Evolutionary conservation across 2,888 invertebrate genomes (phyloP).

Genomic region (Drosophila bunnanda): DNA sequence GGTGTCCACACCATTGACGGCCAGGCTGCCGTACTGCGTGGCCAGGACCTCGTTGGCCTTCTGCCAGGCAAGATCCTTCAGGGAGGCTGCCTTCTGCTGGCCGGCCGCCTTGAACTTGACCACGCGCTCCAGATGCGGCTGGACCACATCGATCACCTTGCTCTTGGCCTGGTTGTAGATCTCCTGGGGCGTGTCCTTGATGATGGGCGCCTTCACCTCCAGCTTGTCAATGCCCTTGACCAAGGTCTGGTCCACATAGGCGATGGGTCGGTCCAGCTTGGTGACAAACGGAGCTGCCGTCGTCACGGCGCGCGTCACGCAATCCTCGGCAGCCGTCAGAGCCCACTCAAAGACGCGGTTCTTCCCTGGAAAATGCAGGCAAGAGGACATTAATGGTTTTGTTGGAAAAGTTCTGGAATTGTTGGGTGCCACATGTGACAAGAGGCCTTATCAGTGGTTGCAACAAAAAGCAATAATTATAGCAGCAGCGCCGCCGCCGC

Average conservation of each 20-base stretch:
- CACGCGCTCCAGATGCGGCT: slow-evolving; percentile 86
- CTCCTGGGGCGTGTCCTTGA: slow-evolving; percentile 88
- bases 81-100: slow-evolving; percentile 87
- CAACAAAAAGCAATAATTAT: slow-evolving; percentile 14
- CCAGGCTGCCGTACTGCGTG: slow-evolving; percentile 89
- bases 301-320: slow-evolving; percentile 87
- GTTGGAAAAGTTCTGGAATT: neutral
- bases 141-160: slow-evolving; percentile 86
- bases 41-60: slow-evolving; percentile 89
- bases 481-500: neutral
- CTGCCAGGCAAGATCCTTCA: slow-evolving; percentile 89
- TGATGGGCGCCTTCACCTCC: slow-evolving; percentile 88
- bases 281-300: slow-evolving; percentile 87
- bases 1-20: slow-evolving; percentile 88
- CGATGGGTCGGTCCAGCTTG: slow-evolving; percentile 86
- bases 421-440: slow-evolving; percentile 7
- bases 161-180: slow-evolving; percentile 86
- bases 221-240: slow-evolving; percentile 88
- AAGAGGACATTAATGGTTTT: neutral
- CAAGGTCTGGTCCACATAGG: slow-evolving; percentile 88
- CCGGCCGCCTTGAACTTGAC: slow-evolving; percentile 82
- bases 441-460: slow-evolving; percentile 6
- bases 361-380: slow-evolving; percentile 84
- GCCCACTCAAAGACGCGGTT: slow-evolving; percentile 89
- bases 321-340: slow-evolving; percentile 87